These are phyloP conservation scores for Lycophotia porphyrea DNA, from an alignment of 2,888 invertebrate genomes.

Conservation along the genomic window DNA sequence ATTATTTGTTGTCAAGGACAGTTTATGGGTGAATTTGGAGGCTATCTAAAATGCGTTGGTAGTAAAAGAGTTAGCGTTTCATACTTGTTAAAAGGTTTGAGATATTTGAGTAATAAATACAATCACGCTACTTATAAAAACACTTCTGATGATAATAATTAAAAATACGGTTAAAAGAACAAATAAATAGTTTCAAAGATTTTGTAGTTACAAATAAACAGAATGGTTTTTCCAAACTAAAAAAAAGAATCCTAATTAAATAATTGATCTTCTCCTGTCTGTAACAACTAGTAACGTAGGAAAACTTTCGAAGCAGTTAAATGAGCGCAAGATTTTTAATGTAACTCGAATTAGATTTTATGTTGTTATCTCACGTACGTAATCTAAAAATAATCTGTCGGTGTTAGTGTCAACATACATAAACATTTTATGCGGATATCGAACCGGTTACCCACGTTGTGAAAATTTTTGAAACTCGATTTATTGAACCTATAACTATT, in stretches of 20 bases:
- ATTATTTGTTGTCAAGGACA: constrained; percentile 8
- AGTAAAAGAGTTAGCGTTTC: constrained; percentile 79
- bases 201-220: neutral
- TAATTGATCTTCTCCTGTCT: neutral
- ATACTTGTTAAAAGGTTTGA: constrained; percentile 61
- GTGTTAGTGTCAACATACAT: neutral
- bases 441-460: constrained; percentile 3
- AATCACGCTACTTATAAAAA: neutral
- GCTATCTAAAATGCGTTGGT: constrained; percentile 80
- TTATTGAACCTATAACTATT: neutral
- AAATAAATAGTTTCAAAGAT: neutral
- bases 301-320: neutral
- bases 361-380: constrained; percentile 31
- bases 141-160: neutral
- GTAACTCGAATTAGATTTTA: neutral
- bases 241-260: neutral
- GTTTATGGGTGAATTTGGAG: constrained; percentile 72
- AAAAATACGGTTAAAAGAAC: neutral
- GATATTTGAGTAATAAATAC: neutral
- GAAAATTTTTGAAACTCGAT: neutral
- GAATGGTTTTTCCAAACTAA: neutral
- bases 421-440: constrained; percentile 26
- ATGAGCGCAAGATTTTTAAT: neutral
- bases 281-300: neutral
- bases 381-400: constrained; percentile 6